Conservation (phyloP, 1,140 invertebrate genomes). For the Drosophila kohkoa region DNA sequence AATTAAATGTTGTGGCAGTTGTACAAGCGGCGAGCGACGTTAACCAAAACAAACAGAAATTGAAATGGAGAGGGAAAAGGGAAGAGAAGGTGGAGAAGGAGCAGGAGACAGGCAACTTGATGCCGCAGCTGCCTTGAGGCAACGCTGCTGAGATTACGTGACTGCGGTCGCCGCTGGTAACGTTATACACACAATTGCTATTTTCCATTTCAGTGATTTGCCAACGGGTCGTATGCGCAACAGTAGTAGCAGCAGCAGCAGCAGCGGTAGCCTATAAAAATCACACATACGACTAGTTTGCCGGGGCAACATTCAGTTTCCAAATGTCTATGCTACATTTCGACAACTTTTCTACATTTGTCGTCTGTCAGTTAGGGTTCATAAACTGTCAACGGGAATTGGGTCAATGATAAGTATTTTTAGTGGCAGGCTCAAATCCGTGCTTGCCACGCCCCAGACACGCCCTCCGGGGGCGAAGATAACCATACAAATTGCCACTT, state of each 20-base stretch:
- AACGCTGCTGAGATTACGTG: constrained; percentile 52
- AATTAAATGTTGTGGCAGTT: constrained; percentile 45
- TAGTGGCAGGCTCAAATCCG: constrained; percentile 36
- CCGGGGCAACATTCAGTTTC: constrained; percentile 25
- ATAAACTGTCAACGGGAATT: constrained; percentile 74
- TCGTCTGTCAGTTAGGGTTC: constrained; percentile 48
- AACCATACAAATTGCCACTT: constrained; percentile 17
- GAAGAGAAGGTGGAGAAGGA: background rate
- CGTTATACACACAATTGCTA: constrained; percentile 63
- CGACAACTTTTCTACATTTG: constrained; percentile 50
- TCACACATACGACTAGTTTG: constrained; percentile 65
- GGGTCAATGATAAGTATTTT: constrained; percentile 76
- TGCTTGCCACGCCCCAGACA: background rate
- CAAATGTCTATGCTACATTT: constrained; percentile 32
- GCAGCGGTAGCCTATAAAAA: constrained; percentile 52
- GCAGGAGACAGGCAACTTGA: background rate
- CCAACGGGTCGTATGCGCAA: constrained; percentile 59
- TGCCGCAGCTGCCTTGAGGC: constrained; percentile 3
- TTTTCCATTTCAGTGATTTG: constrained; percentile 64
- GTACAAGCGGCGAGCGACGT: background rate
- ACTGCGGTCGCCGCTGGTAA: constrained; percentile 46
- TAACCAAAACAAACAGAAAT: constrained; percentile 31
- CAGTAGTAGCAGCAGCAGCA: constrained; percentile 27
- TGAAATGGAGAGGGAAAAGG: constrained; percentile 10
- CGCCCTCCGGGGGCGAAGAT: constrained; percentile 1